These are phyloP conservation scores for Paramormyrops kingsleyae DNA, from an alignment of 2,113 vertebrate genomes.

Conservation along the genomic window DNA sequence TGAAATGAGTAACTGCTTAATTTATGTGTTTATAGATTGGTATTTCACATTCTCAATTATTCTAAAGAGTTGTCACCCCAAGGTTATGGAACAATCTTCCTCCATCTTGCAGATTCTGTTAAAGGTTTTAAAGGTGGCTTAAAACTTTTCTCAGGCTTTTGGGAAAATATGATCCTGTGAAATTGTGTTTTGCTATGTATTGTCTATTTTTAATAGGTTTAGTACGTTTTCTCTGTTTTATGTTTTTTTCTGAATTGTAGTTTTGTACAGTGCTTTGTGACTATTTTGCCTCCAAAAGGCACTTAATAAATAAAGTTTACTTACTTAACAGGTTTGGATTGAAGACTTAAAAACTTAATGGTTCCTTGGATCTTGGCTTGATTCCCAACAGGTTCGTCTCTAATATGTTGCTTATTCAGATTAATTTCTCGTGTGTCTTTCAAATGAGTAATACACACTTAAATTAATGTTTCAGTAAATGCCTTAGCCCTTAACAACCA, in stretches of 20 bases:
- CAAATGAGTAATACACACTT: not conserved
- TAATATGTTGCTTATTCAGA: not conserved
- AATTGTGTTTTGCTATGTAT: too few relatives aligned
- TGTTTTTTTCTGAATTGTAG: too few relatives aligned
- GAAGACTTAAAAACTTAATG: not conserved
- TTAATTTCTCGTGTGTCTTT: not conserved
- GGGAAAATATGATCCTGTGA: too few relatives aligned
- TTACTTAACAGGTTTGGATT: not conserved
- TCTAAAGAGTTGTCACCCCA: not conserved
- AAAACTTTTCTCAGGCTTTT: too few relatives aligned
- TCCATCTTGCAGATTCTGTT: too few relatives aligned
- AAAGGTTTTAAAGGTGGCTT: too few relatives aligned
- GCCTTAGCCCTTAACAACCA: not conserved
- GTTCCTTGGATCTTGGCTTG: not conserved
- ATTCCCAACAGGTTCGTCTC: not conserved
- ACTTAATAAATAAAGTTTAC: too few relatives aligned
- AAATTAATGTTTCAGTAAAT: not conserved
- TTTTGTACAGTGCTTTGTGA: too few relatives aligned
- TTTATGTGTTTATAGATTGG: conserved; percentile 18
- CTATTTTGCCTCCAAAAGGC: too few relatives aligned
- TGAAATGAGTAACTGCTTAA: not conserved
- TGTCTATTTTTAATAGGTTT: too few relatives aligned
- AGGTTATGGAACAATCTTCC: not conserved
- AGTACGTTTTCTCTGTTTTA: too few relatives aligned
- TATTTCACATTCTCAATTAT: conserved; percentile 16